Conservation (phyloP, 2,888 invertebrate species). For the Deilephila elpenor region DNA sequence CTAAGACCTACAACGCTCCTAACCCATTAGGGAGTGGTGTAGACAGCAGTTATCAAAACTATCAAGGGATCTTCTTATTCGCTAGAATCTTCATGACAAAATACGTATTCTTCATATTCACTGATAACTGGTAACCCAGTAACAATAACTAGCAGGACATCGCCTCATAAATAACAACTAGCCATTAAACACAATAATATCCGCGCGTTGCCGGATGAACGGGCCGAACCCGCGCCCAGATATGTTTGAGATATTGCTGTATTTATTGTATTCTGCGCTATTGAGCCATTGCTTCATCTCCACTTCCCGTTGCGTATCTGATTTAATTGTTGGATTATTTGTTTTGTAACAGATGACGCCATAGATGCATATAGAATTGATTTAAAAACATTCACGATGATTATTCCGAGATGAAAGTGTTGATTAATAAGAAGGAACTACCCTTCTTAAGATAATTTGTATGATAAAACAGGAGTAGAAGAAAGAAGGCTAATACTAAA, state of each 20-base stretch:
- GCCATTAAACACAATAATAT: slow-evolving; percentile 71
- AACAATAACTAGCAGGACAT: background rate
- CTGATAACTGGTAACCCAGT: background rate
- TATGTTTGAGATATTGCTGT: slow-evolving; percentile 22
- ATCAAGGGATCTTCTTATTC: too few species aligned
- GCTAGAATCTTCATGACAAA: too few species aligned
- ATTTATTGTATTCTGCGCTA: slow-evolving; percentile 31
- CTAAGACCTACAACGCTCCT: too few species aligned
- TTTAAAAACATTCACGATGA: too few species aligned
- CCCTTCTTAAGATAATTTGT: too few species aligned
- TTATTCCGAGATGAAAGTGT: too few species aligned
- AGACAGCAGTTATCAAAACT: too few species aligned
- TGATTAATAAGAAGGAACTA: too few species aligned
- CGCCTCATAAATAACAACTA: slow-evolving; percentile 41
- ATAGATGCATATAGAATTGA: too few species aligned
- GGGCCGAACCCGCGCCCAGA: slow-evolving; percentile 48
- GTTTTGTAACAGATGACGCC: background rate
- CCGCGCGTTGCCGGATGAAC: slow-evolving; percentile 61
- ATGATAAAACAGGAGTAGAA: too few species aligned
- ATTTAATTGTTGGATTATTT: background rate
- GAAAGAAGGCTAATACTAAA: too few species aligned
- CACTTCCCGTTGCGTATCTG: slow-evolving; percentile 10
- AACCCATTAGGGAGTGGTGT: too few species aligned
- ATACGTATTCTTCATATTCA: background rate
- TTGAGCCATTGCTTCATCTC: slow-evolving; percentile 34